A percentile compares a stretch with the other conserved stretches of the same genome.
Evolutionary conservation across 2,113 vertebrate genomes (phyloP).

Genomic region (Anthoscopus minutus): DNA sequence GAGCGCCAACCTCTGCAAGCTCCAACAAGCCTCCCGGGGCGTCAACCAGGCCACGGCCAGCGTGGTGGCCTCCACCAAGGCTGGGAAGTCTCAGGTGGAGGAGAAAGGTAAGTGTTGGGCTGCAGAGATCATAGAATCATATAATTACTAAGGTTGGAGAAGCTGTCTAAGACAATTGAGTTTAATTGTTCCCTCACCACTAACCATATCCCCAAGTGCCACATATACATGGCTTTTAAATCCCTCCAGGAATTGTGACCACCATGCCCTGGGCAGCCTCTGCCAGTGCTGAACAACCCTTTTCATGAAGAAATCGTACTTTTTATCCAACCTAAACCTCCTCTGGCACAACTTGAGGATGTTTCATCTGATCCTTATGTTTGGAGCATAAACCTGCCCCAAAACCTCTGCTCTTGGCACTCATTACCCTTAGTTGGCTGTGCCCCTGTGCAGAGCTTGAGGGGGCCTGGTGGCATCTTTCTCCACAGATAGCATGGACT

Average conservation of each 20-base stretch:
- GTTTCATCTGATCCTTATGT: background rate
- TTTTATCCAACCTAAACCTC: background rate
- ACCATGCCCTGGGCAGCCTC: background rate
- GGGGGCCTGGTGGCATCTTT: background rate
- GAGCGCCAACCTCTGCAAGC: constrained; percentile 82
- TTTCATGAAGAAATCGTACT: background rate
- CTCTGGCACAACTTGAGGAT: background rate
- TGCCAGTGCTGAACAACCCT: background rate
- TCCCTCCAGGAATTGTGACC: background rate
- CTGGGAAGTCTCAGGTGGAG: constrained; percentile 89
- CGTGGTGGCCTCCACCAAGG: constrained; percentile 92
- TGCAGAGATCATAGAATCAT: background rate
- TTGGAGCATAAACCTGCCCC: background rate
- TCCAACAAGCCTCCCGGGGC: constrained; percentile 85
- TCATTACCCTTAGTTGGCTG: accelerated
- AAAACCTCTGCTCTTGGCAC: accelerated
- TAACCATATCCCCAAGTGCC: background rate
- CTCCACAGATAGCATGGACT: constrained; percentile 89
- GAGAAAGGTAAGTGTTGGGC: constrained; percentile 77
- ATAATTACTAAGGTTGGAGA: background rate
- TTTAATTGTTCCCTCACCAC: background rate
- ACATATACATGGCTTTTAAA: background rate
- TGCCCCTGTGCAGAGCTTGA: background rate
- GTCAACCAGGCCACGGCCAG: constrained; percentile 89
- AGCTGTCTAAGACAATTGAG: background rate